These are phyloP conservation scores for Bombus pyrosoma DNA, from an alignment of 1,140 invertebrate genomes.

Conservation along the genomic window DNA sequence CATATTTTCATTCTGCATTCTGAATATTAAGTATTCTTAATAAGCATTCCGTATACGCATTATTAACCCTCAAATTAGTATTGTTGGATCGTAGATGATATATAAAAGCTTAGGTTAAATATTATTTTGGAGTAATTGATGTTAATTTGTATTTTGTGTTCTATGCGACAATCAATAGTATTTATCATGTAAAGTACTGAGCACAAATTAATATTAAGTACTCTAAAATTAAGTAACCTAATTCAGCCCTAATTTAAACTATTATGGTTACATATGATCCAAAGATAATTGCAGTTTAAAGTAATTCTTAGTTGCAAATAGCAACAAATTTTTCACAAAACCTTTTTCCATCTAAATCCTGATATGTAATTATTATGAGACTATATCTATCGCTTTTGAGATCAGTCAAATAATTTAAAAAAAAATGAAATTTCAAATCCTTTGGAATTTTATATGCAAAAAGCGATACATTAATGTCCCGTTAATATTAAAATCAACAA, in stretches of 20 bases:
- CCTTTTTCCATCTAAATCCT: neutral
- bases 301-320: neutral
- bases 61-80: neutral
- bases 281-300: neutral
- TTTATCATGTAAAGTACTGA: neutral
- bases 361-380: neutral
- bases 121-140: neutral
- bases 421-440: neutral
- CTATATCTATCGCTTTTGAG: neutral
- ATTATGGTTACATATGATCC: neutral
- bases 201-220: neutral
- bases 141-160: neutral
- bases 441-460: neutral
- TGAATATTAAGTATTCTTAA: too few relatives aligned
- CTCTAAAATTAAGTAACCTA: neutral
- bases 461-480: neutral
- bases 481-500: neutral
- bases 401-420: neutral
- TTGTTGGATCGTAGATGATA: neutral
- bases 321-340: neutral
- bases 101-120: neutral
- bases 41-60: neutral
- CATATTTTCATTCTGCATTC: neutral
- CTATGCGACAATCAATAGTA: neutral
- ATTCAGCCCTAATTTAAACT: neutral